These are phyloP conservation scores for Psettodes erumei DNA, from an alignment of 2,113 vertebrate species.

Conservation along the genomic window DNA sequence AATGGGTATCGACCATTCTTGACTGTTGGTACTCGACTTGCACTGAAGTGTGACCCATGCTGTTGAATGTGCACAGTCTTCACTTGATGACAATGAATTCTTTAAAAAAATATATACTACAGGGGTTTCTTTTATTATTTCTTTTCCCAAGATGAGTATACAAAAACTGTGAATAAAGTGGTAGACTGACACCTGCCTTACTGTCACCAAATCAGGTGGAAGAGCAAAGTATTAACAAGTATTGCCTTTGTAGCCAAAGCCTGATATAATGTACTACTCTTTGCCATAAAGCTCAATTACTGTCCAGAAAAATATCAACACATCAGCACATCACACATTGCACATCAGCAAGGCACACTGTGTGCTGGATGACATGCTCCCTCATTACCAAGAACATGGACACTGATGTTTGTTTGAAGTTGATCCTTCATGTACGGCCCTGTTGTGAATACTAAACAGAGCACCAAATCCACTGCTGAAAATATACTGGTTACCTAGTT, in stretches of 20 bases:
- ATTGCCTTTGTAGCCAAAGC: background rate
- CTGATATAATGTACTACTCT: background rate
- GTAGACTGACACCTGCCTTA: background rate
- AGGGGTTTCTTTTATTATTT: constrained; percentile 1
- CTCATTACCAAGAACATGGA: background rate
- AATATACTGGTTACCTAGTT: no score
- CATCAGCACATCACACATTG: no score
- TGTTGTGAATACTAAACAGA: background rate
- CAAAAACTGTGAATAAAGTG: background rate
- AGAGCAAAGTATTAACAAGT: background rate
- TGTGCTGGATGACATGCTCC: background rate
- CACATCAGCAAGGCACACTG: background rate
- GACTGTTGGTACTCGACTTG: background rate
- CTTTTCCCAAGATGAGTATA: background rate
- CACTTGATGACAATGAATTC: background rate
- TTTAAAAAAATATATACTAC: background rate
- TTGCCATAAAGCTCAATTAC: background rate
- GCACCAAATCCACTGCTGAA: background rate
- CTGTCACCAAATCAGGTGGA: background rate
- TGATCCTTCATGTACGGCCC: background rate
- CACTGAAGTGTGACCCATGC: background rate
- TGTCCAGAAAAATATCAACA: background rate
- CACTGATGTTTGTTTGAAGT: background rate
- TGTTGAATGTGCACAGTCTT: background rate
- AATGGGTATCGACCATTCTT: background rate